Base-by-base conservation (phyloP, 2,888 invertebrate genomes). In the Sphaerophoria rueppellii region DNA sequence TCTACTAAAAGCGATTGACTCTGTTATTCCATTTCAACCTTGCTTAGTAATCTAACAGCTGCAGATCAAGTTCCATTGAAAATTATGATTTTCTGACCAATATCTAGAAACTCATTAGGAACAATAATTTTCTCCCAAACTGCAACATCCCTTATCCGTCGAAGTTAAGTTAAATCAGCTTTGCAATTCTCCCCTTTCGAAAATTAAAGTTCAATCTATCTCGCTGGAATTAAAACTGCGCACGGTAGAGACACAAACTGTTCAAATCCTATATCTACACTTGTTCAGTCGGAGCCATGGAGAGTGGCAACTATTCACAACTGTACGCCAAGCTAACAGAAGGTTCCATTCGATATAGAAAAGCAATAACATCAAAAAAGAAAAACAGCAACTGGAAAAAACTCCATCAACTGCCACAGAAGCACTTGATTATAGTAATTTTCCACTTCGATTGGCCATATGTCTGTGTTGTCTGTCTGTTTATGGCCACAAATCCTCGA, bases 401-500 rank as follows among this genome's bases (percentile, higher is more conserved):
- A 79, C 50, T 54, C 58, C 70, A 67, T 46, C 63, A 73, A 85
- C 77, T 81, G 85, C 85, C 85, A 85, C 85, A 85, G 85, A 85
- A 85, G 85, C 81, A 85, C 72, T 85, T 85, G 85, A 85, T 85
- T 85, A 85, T 57, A 85, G 85, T 85, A 85, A 85, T 85, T 85
- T 85, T 85, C 85, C 75, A 81, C 85, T 77, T 81, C 73, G 81
- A 81, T 81, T 85, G 81, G 81, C 85, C 81, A 85, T 85, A 85
- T 81, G 73, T 76, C 76, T 77, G 76, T 73, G 85, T 81, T 72
- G 80, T 75, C 69, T 67, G 69, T 76, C 72, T 76, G 76, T 77
- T 85, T 81, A 73, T 76, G 50, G 81, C 85, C 81, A 85, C 85
- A 85, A 85, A 85, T 85, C 81, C 81, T 81, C 81, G 34, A 63